Conservation (phyloP, 2,797 vertebrate species). For the Epinephelus awoara region DNA sequence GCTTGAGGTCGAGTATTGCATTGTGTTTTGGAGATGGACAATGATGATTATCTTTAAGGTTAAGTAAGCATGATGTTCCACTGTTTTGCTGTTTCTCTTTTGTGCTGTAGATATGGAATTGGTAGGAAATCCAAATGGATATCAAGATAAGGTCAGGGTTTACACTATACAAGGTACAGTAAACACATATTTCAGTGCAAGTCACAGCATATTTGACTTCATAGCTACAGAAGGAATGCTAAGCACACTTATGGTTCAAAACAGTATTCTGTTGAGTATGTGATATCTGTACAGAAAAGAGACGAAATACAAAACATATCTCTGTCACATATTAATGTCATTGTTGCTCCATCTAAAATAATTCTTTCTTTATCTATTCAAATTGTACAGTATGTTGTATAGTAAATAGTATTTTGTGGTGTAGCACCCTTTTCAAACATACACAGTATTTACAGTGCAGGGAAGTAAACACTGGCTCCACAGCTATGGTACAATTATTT, state of each 20-base stretch:
- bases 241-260: conserved; percentile 89
- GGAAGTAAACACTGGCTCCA: conserved; percentile 66
- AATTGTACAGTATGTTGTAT: conserved; percentile 59
- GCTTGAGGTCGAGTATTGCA: conserved; percentile 28
- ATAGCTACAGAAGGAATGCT: conserved; percentile 84
- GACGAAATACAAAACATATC: conserved; percentile 76
- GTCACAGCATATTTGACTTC: conserved; percentile 79
- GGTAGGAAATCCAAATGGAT: conserved; percentile 37
- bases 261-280: conserved; percentile 78
- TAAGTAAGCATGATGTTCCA: conserved; percentile 22
- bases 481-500: conserved; percentile 59
- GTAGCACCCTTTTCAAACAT: conserved; percentile 77
- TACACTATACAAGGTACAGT: conserved; percentile 65
- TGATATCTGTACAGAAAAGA: conserved; percentile 73
- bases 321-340: conserved; percentile 65
- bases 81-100: conserved; percentile 17
- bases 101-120: conserved; percentile 56
- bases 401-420: conserved; percentile 65
- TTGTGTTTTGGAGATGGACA: conserved; percentile 9
- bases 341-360: conserved; percentile 68
- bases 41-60: background rate
- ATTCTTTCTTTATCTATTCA: conserved; percentile 60
- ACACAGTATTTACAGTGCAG: conserved; percentile 67
- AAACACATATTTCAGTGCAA: conserved; percentile 80
- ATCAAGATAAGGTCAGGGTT: conserved; percentile 60